Percentiles rank a stretch among this genome's conserved stretches.
phyloP scores from a whole-genome alignment of 2,797 vertebrate species.

The Myiothlypis coronata region DNA sequence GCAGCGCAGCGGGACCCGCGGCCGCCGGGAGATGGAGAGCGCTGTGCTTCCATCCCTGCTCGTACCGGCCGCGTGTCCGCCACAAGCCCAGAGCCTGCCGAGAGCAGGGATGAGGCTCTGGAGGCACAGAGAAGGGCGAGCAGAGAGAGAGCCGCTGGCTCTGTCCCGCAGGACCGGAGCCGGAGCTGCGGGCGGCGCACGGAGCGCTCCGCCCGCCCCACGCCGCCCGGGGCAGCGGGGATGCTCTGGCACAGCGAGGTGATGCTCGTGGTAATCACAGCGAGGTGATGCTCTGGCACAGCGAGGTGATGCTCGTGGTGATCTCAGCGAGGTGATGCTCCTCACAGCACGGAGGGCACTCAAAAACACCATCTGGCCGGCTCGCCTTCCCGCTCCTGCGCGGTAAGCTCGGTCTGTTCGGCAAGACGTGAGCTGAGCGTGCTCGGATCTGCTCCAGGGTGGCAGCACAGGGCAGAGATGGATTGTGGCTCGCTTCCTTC shows the following conservation, averaged over 20 bases:
- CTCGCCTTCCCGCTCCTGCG: background rate
- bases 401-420: background rate
- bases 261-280: background rate
- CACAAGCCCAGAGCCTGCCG: rapidly evolving
- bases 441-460: background rate
- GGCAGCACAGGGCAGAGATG: background rate
- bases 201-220: background rate
- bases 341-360: background rate
- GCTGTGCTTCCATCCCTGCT: background rate
- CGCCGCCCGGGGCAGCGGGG: background rate
- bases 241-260: no score
- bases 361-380: background rate
- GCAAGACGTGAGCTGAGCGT: background rate
- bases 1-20: background rate
- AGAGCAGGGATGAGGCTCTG: background rate
- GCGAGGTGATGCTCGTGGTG: no score
- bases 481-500: background rate
- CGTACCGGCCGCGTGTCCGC: rapidly evolving
- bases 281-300: no score
- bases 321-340: background rate
- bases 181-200: background rate
- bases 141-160: no score
- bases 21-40: background rate
- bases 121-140: rapidly evolving
- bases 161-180: background rate